phyloP scores from a whole-genome alignment of 1,140 invertebrate genomes.

The Amphibalanus amphitrite region DNA sequence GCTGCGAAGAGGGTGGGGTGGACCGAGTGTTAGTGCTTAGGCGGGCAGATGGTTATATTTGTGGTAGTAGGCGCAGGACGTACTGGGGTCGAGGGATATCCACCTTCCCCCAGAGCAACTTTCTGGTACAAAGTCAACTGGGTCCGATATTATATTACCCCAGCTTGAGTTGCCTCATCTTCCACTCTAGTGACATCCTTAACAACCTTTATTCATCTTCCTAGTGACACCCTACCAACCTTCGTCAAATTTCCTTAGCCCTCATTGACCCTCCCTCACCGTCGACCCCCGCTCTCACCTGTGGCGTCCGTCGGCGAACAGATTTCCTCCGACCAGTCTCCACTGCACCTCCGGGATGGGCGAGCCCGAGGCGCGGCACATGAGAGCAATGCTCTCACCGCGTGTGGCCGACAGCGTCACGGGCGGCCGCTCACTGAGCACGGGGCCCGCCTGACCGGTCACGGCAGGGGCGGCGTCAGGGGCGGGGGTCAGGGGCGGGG shows the following conservation, averaged over 20 bases:
- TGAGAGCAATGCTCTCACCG: not conserved
- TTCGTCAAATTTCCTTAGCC: too few species aligned
- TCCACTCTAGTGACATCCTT: too few species aligned
- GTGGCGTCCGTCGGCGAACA: not conserved
- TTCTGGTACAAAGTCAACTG: too few species aligned
- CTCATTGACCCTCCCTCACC: not conserved
- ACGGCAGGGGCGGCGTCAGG: not conserved
- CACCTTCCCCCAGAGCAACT: too few species aligned
- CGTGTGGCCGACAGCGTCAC: not conserved
- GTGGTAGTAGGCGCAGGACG: too few species aligned
- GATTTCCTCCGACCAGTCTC: not conserved
- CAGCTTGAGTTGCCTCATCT: too few species aligned
- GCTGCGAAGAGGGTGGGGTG: not conserved
- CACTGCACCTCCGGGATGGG: not conserved
- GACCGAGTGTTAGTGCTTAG: too few species aligned
- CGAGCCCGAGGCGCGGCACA: not conserved
- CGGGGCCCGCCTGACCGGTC: not conserved
- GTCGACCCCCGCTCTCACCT: not conserved
- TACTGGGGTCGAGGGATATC: too few species aligned
- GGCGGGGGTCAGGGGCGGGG: too few species aligned
- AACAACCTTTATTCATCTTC: too few species aligned
- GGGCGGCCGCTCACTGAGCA: not conserved
- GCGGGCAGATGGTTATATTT: too few species aligned
- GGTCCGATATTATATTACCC: too few species aligned
- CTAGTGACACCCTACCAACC: not conserved